A percentile compares a stretch with the other conserved stretches of the same genome.
These are phyloP conservation scores for Neodiprion fabricii DNA, from an alignment of 1,140 invertebrate genomes.

Conservation along the genomic window DNA sequence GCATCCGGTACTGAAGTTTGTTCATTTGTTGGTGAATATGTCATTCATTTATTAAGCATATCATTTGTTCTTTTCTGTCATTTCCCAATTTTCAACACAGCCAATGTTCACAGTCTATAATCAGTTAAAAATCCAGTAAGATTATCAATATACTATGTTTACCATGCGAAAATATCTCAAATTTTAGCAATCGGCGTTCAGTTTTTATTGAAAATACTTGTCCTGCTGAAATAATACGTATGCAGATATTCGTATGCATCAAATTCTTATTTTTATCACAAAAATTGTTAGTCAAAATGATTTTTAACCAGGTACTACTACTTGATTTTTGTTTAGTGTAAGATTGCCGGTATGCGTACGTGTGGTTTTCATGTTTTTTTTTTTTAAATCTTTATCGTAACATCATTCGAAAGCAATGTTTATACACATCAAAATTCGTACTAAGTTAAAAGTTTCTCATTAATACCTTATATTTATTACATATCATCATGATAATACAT, in stretches of 20 bases:
- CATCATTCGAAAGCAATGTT: too few species aligned
- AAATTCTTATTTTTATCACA: not conserved
- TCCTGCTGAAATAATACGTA: not conserved
- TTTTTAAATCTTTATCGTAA: too few species aligned
- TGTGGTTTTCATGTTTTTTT: not conserved
- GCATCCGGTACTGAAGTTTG: not conserved
- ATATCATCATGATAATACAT: too few species aligned
- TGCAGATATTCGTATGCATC: not conserved
- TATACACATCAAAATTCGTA: too few species aligned
- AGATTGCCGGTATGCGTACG: too few species aligned
- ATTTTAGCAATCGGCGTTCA: not conserved
- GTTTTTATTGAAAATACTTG: not conserved
- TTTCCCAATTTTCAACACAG: not conserved
- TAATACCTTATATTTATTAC: too few species aligned
- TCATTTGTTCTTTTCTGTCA: not conserved
- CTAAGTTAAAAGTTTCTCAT: too few species aligned
- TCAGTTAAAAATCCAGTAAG: not conserved
- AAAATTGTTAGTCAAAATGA: not conserved
- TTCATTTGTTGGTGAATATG: not conserved
- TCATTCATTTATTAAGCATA: not conserved
- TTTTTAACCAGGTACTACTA: not conserved
- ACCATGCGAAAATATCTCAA: not conserved
- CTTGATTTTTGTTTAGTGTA: not conserved
- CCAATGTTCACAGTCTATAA: constrained; percentile 2
- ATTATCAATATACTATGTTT: not conserved